Conservation (phyloP, 2,888 invertebrate genomes). For the Hypsopygia costalis region DNA sequence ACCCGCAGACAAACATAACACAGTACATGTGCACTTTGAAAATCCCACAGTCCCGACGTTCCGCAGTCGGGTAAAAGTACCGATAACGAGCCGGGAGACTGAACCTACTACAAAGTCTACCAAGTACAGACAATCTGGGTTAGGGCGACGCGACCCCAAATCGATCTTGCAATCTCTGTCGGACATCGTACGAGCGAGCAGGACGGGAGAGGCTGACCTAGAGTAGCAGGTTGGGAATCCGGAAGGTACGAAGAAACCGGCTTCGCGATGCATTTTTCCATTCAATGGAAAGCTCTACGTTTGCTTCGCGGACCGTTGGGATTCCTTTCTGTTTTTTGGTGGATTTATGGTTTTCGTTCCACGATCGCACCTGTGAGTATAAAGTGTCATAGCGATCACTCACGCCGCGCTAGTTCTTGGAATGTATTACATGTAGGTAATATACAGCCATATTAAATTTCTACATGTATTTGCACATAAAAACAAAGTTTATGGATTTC, state of each 20-base stretch:
- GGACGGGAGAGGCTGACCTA: conserved; percentile 63
- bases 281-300: conserved; percentile 75
- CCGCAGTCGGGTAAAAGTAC: conserved; percentile 8
- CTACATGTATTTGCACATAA: too few relatives aligned
- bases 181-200: conserved; percentile 48
- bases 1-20: too few relatives aligned
- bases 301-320: conserved; percentile 45
- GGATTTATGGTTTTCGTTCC: conserved; percentile 24
- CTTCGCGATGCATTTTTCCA: conserved; percentile 74
- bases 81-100: conserved; percentile 23
- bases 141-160: conserved; percentile 78
- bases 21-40: too few relatives aligned
- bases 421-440: too few relatives aligned
- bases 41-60: background rate
- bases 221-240: conserved; percentile 79
- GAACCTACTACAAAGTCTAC: conserved; percentile 50
- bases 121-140: conserved; percentile 67
- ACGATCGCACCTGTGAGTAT: conserved; percentile 1
- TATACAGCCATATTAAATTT: too few relatives aligned
- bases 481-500: too few relatives aligned
- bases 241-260: conserved; percentile 76
- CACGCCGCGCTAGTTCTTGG: too few relatives aligned
- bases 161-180: conserved; percentile 57
- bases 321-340: conserved; percentile 40
- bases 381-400: too few relatives aligned